Base-by-base conservation (phyloP, 2,113 vertebrate genomes). In the Osmerus eperlanus region DNA sequence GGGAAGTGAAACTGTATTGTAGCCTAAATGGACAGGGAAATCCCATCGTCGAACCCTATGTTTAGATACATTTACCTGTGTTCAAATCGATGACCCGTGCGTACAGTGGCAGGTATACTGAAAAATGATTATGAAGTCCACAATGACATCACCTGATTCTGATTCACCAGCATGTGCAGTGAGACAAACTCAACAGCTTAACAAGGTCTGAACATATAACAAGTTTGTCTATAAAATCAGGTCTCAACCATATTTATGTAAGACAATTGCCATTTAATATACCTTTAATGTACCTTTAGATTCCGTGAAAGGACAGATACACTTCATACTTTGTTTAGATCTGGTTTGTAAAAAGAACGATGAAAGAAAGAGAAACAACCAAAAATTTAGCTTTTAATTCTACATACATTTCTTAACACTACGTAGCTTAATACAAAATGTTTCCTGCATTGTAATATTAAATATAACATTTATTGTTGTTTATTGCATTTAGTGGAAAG, bases 1-100 rank as follows among this genome's bases (percentile, higher is more conserved):
- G 23, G 89, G 89, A 3, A 88, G 91, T 3, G 94, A 96, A 87
- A 96, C 95, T 66, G 88, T 92, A 0, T 89, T 96, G 58, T 96
- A 92, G 85, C 62, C 4, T 18, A 15, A 56, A 18, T 7, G 41
- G 41, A 11, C 41, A 47, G 41, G 41, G 41, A 47, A 7, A 47
- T 47, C 9, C 41, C 41, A 47, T 47, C 41, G 41, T 36, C 7
- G 32, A 55, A 15, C 4, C 18, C 18, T 18, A 15, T 55, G 18
- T 18, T 55, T 18, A 55, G 54, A 55, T 55, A 55, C 32, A 36
- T 28, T 28, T 28, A 36, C 32, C 7, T 36, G 4, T 36, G 32
- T 36, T 36, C 32, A 4, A 36, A 6, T 36, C 32, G 32, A 36
- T 36, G 32, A 36, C 32, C 32, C 5, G 5, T 36, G 32, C 32